These are phyloP conservation scores for Parnassius apollo DNA, from an alignment of 2,888 invertebrate species.

Conservation along the genomic window DNA sequence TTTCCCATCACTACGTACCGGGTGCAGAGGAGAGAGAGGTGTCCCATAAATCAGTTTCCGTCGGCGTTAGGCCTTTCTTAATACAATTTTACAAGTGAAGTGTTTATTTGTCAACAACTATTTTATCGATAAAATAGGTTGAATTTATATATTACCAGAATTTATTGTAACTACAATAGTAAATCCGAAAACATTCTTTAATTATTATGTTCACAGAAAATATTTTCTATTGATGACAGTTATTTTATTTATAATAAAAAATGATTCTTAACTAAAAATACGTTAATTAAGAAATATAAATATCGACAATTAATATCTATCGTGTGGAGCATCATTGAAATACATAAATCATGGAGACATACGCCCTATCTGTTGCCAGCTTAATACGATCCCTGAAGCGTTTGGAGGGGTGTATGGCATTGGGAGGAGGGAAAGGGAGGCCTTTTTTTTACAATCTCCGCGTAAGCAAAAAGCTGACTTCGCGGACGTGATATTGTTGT, in stretches of 20 bases:
- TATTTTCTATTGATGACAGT: background rate
- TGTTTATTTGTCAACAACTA: slow-evolving; percentile 37
- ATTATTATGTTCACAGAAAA: too few species aligned
- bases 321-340: slow-evolving; percentile 46
- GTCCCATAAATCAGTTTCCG: slow-evolving; percentile 64
- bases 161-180: too few species aligned
- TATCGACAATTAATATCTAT: slow-evolving; percentile 31
- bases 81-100: slow-evolving; percentile 72
- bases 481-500: slow-evolving; percentile 33
- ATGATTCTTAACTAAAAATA: background rate
- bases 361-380: slow-evolving; percentile 78
- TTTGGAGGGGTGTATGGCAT: slow-evolving; percentile 34
- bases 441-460: slow-evolving; percentile 48
- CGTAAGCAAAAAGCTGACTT: slow-evolving; percentile 29
- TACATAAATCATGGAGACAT: slow-evolving; percentile 77
- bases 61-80: slow-evolving; percentile 65
- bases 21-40: too few species aligned
- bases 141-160: too few species aligned
- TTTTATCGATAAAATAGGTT: slow-evolving; percentile 38
- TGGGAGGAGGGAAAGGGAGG: slow-evolving; percentile 37
- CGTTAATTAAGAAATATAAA: slow-evolving; percentile 3
- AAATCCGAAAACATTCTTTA: too few species aligned
- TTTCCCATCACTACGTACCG: too few species aligned
- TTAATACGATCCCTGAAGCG: slow-evolving; percentile 71
- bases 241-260: background rate